phyloP scores from a whole-genome alignment of 2,113 vertebrate genomes.

The Pheucticus melanocephalus region DNA sequence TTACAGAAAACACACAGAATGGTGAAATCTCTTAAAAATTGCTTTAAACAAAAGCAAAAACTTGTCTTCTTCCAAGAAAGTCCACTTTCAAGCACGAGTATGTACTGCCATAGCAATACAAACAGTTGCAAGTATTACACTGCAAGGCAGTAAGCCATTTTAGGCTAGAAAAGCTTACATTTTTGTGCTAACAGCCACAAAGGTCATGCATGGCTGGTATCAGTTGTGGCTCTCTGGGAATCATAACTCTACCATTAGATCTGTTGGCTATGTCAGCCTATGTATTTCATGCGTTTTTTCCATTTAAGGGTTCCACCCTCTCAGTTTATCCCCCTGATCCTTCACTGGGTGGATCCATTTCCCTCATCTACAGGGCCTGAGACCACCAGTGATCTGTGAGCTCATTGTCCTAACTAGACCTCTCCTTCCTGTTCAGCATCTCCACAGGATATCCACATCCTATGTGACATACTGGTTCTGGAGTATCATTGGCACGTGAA shows the following conservation, averaged over 20 bases:
- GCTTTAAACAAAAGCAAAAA: neutral
- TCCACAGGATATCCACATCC: neutral
- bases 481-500: neutral
- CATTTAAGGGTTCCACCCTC: neutral
- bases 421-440: neutral
- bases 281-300: neutral
- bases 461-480: rapidly evolving
- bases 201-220: neutral
- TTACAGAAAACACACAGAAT: neutral
- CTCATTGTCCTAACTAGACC: neutral
- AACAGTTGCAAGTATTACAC: neutral
- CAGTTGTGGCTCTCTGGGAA: neutral
- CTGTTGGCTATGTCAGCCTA: neutral
- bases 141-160: neutral
- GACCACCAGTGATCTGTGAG: neutral
- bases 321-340: neutral
- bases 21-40: neutral
- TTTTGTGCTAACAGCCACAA: neutral
- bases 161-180: neutral
- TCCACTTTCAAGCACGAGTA: neutral
- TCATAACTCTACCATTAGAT: neutral
- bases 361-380: neutral
- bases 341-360: neutral
- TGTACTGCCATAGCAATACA: neutral
- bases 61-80: neutral